Base-by-base conservation (phyloP, 2,888 invertebrate species). In the Rugalucina vietnamica region DNA sequence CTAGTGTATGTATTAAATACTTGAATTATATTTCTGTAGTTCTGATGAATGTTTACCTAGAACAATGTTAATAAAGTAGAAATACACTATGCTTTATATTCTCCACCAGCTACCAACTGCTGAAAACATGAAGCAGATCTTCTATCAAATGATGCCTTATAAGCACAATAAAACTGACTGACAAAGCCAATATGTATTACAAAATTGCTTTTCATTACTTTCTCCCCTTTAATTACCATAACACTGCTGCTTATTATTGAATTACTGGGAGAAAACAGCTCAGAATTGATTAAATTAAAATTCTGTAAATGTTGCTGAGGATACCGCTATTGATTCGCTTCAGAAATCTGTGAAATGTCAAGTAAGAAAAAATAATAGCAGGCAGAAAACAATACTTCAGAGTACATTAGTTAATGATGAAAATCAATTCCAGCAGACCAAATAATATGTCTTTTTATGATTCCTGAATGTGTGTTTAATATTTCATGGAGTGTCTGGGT, bases 361-460 rank as follows among this genome's bases (percentile, higher is more conserved):
- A 65, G 65, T 29, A 14, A 65, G 65, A 65, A 65, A 65, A 57
- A n/a, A n/a, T n/a, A n/a, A n/a, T n/a, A n/a, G n/a, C n/a, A n/a
- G n/a, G n/a, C n/a, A n/a, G n/a, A n/a, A 65, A 65, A 65, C 65
- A 65, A 65, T 65, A 65, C 65, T 65, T 65, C 65, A n/a, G 65
- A 65, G 65, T 65, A 65, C 65, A 65, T 65, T 65, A 65, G 65
- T 65, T 65, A 65, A 65, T 65, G 65, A 65, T 34, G 21, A 65
- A 65, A 65, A 65, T 65, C 65, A 65, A 65, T 65, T 34, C 34
- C 21, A 65, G 65, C 65, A 65, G 65, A 65, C 65, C 65, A 65
- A 65, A 65, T 65, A 65, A 65, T 65, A 65, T 65, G 65, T 65
- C 65, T 65, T 65, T 65, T 65, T 65, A 65, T 34, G 65, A 65